phyloP scores from a whole-genome alignment of 2,797 vertebrate species.

The Acanthopagrus latus region DNA sequence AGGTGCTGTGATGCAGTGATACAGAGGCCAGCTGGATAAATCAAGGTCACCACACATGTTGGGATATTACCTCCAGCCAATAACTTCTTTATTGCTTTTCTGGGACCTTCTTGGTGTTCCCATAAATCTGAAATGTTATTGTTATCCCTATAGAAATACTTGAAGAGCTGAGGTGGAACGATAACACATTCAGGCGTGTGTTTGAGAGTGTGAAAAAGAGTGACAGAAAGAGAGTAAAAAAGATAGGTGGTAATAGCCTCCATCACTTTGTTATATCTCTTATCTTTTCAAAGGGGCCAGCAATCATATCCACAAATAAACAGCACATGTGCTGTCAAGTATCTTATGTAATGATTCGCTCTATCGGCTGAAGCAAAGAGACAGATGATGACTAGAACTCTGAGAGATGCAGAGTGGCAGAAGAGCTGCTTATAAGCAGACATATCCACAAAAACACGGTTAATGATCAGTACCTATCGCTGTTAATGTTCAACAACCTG shows the following conservation, averaged over 20 bases:
- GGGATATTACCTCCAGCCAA: slow-evolving; percentile 82
- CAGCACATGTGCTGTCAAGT: not conserved
- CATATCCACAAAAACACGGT: slow-evolving; percentile 9
- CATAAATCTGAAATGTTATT: slow-evolving; percentile 80
- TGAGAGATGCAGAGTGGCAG: slow-evolving; percentile 2
- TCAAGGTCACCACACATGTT: slow-evolving; percentile 81
- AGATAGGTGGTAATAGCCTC: slow-evolving; percentile 20
- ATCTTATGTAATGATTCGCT: slow-evolving; percentile 24
- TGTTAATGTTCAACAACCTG: slow-evolving; percentile 15
- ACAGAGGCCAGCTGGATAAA: slow-evolving; percentile 79
- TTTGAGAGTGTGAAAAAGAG: slow-evolving; percentile 8
- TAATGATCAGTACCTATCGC: slow-evolving; percentile 9
- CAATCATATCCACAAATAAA: slow-evolving; percentile 16
- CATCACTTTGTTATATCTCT: slow-evolving; percentile 9
- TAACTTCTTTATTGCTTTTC: slow-evolving; percentile 86
- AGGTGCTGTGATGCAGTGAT: slow-evolving; percentile 72
- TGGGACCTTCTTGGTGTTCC: slow-evolving; percentile 69
- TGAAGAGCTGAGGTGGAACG: slow-evolving; percentile 34
- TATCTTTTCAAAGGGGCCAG: slow-evolving; percentile 17
- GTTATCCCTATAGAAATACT: slow-evolving; percentile 69
- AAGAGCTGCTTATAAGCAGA: slow-evolving; percentile 9
- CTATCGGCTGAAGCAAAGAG: slow-evolving; percentile 10
- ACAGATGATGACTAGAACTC: slow-evolving; percentile 9
- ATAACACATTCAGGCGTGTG: slow-evolving; percentile 31
- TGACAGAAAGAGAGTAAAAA: slow-evolving; percentile 36